These are phyloP conservation scores for Drosophila hydei DNA, from an alignment of 1,140 invertebrate species.

Conservation along the genomic window DNA sequence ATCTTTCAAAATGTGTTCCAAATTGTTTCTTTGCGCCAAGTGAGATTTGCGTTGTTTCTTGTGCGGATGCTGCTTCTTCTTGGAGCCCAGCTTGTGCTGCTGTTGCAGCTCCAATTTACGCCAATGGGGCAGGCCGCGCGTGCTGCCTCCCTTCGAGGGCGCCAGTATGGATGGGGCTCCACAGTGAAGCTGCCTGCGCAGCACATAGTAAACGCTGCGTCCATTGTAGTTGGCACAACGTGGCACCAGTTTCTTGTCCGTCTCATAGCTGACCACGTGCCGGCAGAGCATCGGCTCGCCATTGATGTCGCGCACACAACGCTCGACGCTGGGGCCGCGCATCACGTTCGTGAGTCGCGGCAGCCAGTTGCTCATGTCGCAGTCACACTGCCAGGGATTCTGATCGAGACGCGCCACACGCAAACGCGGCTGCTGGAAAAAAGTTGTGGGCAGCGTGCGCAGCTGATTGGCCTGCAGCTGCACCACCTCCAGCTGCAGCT, in stretches of 20 bases:
- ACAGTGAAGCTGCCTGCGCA: constrained; percentile 69
- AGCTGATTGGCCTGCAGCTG: constrained; percentile 87
- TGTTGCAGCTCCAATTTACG: constrained; percentile 43
- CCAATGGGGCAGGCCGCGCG: constrained; percentile 52
- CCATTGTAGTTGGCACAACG: constrained; percentile 86
- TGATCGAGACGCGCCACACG: constrained; percentile 85
- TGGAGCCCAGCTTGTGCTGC: constrained; percentile 8
- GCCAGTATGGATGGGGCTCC: constrained; percentile 30
- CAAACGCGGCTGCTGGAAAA: constrained; percentile 85
- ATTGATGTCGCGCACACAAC: constrained; percentile 77
- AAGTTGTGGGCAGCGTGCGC: constrained; percentile 85
- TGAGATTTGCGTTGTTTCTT: constrained; percentile 7
- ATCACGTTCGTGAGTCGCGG: constrained; percentile 85
- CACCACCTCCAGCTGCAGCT: constrained; percentile 86
- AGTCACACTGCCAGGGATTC: constrained; percentile 90
- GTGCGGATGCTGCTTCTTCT: not conserved
- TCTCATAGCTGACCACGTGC: constrained; percentile 80
- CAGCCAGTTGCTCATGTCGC: constrained; percentile 87
- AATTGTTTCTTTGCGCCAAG: constrained; percentile 23
- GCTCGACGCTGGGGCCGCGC: constrained; percentile 59
- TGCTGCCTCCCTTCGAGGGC: constrained; percentile 4
- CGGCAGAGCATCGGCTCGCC: constrained; percentile 70
- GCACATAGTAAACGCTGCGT: constrained; percentile 86
- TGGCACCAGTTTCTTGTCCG: constrained; percentile 86
- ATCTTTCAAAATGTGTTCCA: constrained; percentile 18